Evolutionary conservation across 2,113 vertebrate genomes (phyloP), one percentile per base, ranked within the genome.

Genomic region (Stigmatopora argus): DNA sequence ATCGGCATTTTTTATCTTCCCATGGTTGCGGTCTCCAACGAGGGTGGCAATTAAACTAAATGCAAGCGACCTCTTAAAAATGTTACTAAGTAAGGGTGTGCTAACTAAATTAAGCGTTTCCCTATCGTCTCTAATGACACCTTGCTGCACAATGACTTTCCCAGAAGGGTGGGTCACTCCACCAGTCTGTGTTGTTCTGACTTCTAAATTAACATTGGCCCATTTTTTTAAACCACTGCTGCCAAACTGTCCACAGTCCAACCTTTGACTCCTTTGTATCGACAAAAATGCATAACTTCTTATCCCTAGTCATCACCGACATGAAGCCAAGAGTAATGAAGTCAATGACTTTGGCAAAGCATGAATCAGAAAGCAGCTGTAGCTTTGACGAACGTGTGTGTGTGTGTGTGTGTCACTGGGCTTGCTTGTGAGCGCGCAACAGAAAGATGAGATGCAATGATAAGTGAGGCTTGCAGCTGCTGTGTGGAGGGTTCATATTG

Each of bases 291-390:
- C 69, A 66, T n/a, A 71, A 81, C 72, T 84, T 77, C 77, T 58
- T 73, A 77, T 73, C 69, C 71, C 5, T 53, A 69, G 78, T 77
- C 79, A 86, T 78, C 80, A 82, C 67, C 76, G 81, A 85, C 71
- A 85, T 34, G 66, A 69, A 78, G 85, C 84, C 83, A 86, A 75
- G 77, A 83, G 83, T 86, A 86, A 85, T 86, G 82, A 80, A 87
- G 85, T 82, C 79, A 81, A 47, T 62, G 77, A 79, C 64, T 83
- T 85, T 88, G 88, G 86, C 86, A 76, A 14, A 67, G 80, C 81
- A 83, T 89, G 86, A 89, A 86, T 84, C 86, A 83, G 73, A 70
- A 64, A 65, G 72, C 75, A 78, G 62, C 72, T 80, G 78, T 67
- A 72, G 73, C 73, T 75, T 71, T 13, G 13, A 17, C 55, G 62